A percentile compares a stretch with the other conserved stretches of the same genome.
phyloP scores from a whole-genome alignment of 2,797 vertebrate species.

The Micromesistius poutassou region DNA sequence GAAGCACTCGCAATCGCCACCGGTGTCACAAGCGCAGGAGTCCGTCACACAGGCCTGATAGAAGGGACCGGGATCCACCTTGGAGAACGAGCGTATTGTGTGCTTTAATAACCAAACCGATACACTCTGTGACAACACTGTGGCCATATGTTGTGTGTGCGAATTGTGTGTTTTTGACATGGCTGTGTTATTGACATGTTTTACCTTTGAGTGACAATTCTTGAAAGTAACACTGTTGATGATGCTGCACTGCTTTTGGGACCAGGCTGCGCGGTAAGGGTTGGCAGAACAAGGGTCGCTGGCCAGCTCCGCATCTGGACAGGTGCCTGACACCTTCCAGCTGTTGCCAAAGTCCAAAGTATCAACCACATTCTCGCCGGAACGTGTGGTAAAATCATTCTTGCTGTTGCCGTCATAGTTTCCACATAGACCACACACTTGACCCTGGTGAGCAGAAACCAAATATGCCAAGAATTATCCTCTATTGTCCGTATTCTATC shows the following conservation, averaged over 20 bases:
- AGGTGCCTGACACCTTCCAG: slow-evolving; percentile 79
- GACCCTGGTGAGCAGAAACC: slow-evolving; percentile 64
- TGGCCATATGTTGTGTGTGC: neutral
- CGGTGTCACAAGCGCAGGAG: slow-evolving; percentile 84
- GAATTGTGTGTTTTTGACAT: neutral
- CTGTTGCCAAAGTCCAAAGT: slow-evolving; percentile 80
- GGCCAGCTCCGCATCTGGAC: slow-evolving; percentile 59
- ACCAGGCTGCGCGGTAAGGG: slow-evolving; percentile 77
- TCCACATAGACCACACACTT: slow-evolving; percentile 86
- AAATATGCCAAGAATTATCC: neutral
- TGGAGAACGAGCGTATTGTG: slow-evolving; percentile 22
- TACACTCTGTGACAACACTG: neutral
- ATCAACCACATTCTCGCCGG: slow-evolving; percentile 72
- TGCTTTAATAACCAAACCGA: neutral
- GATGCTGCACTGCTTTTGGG: slow-evolving; percentile 83
- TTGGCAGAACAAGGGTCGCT: slow-evolving; percentile 71
- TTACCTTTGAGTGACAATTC: slow-evolving; percentile 80
- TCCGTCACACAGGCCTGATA: slow-evolving; percentile 88
- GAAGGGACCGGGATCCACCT: slow-evolving; percentile 86
- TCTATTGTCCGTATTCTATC: neutral
- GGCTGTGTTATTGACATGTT: neutral
- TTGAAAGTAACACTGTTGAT: slow-evolving; percentile 78
- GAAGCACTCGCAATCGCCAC: slow-evolving; percentile 88
- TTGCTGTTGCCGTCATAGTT: slow-evolving; percentile 82
- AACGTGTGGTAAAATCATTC: slow-evolving; percentile 84